These are phyloP conservation scores for Aphrophora alni DNA, from an alignment of 2,888 invertebrate species.

Conservation along the genomic window DNA sequence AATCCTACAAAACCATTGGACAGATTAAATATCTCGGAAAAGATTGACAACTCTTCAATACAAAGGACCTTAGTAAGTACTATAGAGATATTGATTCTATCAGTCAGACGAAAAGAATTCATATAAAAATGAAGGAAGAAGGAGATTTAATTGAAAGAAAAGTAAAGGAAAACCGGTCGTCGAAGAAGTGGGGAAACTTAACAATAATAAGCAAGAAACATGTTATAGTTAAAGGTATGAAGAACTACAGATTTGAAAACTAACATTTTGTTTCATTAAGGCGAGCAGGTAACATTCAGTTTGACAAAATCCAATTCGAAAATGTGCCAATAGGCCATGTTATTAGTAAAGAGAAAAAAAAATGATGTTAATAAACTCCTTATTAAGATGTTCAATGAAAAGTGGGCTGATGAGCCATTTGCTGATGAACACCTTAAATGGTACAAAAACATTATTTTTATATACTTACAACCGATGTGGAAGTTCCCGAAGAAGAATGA, in stretches of 20 bases:
- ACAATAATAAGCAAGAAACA: neutral
- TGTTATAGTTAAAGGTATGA: conserved; percentile 11
- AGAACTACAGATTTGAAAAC: conserved; percentile 3
- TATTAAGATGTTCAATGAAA: no score
- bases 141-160: conserved; percentile 10
- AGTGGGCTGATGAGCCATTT: no score
- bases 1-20: neutral
- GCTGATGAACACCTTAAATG: no score
- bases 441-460: no score
- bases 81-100: conserved; percentile 3
- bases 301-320: no score
- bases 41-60: neutral
- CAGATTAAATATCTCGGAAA: neutral
- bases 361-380: no score
- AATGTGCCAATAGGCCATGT: no score
- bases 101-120: neutral
- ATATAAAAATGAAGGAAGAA: neutral
- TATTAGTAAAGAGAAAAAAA: no score
- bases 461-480: no score
- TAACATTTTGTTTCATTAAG: conserved; percentile 9
- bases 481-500: no score
- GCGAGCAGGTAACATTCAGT: neutral
- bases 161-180: conserved; percentile 5
- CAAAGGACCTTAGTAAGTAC: conserved; percentile 5
- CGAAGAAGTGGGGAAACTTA: neutral